Base-by-base conservation (phyloP, 2,797 vertebrate species). In the Numenius phaeopus region DNA sequence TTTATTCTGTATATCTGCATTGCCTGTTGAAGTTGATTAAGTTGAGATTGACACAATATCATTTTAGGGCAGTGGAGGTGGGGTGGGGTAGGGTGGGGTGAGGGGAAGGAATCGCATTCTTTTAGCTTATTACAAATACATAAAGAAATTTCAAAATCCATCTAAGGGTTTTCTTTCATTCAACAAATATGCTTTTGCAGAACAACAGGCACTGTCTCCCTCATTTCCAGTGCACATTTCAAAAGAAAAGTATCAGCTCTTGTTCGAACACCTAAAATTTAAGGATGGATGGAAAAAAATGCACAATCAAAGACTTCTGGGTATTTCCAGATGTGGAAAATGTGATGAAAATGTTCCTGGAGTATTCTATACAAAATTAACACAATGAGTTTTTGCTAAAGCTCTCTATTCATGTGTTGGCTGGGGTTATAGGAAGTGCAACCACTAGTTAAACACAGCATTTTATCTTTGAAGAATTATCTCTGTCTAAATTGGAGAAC, bases 391-490 rank as follows among this genome's bases (percentile, higher is more conserved):
- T 92, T 96, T 94, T 59, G 39, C n/a, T 64, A 22, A 58, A 89
- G 4, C 21, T 90, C 3, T 19, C 22, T 93, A 21, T 95, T 94
- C 32, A 12, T 89, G 10, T 96, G 34, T 94, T 94, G 75, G 22
- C 59, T 87, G 54, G 19, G 44, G 55, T 90, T 95, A 90, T 65
- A 52, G 69, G 95, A 97, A 95, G 70, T 94, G 75, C 90, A 91
- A 39, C n/a, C 20, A 55, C 37, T 89, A 32, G n/a, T 84, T 93
- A 94, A 94, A 92, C 57, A 88, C 67, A 89, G 11, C 40, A 90
- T 94, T 94, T 94, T 16, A 77, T 92, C 77, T 97, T 95, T 88
- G 75, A 84, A 92, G 72, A 96, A 85, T 7, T 8, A 75, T 90
- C 29, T 92, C 47, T 78, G 46, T 83, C 70, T 96, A 37, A 59